These are phyloP conservation scores for Ceyx melanurus DNA, from an alignment of 2,113 vertebrate species.

Conservation along the genomic window DNA sequence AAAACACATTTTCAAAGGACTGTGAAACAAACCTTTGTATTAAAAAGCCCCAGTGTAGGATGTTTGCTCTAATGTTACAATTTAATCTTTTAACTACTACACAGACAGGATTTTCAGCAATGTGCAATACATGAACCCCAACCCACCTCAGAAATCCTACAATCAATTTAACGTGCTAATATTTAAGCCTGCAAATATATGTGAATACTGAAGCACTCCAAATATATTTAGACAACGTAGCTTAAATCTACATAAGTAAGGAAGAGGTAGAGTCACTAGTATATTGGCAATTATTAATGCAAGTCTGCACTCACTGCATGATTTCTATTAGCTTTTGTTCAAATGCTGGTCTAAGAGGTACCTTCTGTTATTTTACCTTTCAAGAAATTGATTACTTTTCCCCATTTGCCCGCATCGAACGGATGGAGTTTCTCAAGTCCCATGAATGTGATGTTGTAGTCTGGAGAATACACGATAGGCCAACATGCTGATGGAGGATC, in stretches of 20 bases:
- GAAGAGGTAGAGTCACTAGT: not conserved
- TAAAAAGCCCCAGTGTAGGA: not conserved
- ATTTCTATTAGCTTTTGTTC: not conserved
- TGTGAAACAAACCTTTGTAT: not conserved
- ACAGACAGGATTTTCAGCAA: not conserved
- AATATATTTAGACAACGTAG: not conserved
- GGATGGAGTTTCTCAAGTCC: slow-evolving; percentile 95
- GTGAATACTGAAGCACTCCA: not conserved
- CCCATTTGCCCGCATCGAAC: slow-evolving; percentile 95
- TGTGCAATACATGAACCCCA: not conserved
- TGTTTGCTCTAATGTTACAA: not conserved
- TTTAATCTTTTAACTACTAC: not conserved
- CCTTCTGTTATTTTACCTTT: slow-evolving; percentile 81
- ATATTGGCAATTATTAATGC: not conserved
- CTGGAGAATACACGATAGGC: slow-evolving; percentile 92
- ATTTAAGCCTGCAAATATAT: not conserved
- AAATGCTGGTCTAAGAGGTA: not conserved
- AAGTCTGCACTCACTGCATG: not conserved
- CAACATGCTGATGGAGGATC: slow-evolving; percentile 76
- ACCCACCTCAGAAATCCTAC: not conserved
- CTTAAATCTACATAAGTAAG: not conserved
- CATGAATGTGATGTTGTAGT: slow-evolving; percentile 97
- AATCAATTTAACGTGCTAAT: not conserved
- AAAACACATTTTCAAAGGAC: not conserved
- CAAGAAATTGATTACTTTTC: slow-evolving; percentile 91